Evolutionary conservation across 2,888 invertebrate genomes (phyloP), one percentile per base, ranked within the genome.

Genomic region (Apeira syringaria): DNA sequence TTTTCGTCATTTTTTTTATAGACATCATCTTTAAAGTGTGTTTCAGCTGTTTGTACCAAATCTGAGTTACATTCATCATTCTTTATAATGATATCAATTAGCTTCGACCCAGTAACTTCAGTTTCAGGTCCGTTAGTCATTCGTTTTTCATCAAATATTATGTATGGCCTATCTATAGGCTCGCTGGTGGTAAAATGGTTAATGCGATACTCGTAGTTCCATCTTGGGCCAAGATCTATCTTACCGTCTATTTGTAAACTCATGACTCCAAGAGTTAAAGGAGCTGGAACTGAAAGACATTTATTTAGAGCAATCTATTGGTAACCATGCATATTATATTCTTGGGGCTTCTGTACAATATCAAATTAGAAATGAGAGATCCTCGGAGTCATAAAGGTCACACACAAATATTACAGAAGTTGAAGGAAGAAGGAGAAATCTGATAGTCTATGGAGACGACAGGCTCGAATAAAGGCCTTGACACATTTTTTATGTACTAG

Each of bases 161-260:
- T 11, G 6, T 10, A 27, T n/a, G 31, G 1, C 8, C 8, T 26
- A 9, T 11, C 26, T 9, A 2, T 6, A 20, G 15, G 15, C 4
- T 15, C 15, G 20, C 3, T 10, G 5, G 20, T 11, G 27, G 12
- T 13, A 7, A 33, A 2, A 0, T 35, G 20, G n/a, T 49, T 22
- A 1, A 62, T 30, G 2, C 39, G 49, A 18, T 71, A 63, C 15
- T 67, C 48, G 33, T 68, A 68, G n/a, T 53, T 64, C 68, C 68
- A 74, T 18, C 65, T 63, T 1, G 69, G 59, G 0, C 71, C 74
- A 0, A 76, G 27, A 22, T 74, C 65, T 27, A 76, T 63, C 0
- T 43, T 8, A 0, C 73, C 75, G 25, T 75, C 62, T 8, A 77
- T 53, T 39, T 62, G 42, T 0, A 76, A 22, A n/a, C 43, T 58